Evolutionary conservation across 2,113 vertebrate genomes (phyloP).

Genomic region (Labrus mixtus): DNA sequence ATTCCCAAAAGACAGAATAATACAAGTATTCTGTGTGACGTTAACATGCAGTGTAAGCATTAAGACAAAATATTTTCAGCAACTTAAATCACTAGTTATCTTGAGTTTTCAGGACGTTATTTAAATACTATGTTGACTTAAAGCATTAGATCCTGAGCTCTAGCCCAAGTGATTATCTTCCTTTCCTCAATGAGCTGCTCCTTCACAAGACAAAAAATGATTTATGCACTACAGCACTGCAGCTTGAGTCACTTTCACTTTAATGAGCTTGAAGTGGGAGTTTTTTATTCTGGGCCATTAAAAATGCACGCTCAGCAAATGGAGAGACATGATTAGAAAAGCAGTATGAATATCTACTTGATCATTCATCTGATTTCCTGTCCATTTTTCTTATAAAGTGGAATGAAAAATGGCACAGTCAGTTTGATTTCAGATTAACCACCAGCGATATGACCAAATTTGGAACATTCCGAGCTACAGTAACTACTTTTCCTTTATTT

Average conservation of each 20-base stretch:
- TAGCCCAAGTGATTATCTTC: constrained; percentile 22
- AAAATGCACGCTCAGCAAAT: constrained; percentile 37
- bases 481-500: constrained; percentile 51
- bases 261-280: constrained; percentile 40
- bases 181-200: background rate
- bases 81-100: background rate
- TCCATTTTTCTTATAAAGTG: background rate
- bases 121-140: background rate
- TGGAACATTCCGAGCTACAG: constrained; percentile 43
- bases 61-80: background rate
- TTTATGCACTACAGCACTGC: constrained; percentile 18
- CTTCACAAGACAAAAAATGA: constrained; percentile 34
- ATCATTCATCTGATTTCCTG: constrained; percentile 1
- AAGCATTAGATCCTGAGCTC: background rate
- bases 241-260: constrained; percentile 35
- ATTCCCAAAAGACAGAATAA: too few relatives aligned
- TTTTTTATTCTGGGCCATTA: constrained; percentile 27
- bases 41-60: too few relatives aligned
- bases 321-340: constrained; percentile 15
- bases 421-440: constrained; percentile 13
- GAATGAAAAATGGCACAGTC: background rate
- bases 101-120: background rate
- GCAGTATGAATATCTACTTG: constrained; percentile 2
- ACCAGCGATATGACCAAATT: constrained; percentile 46
- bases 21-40: too few relatives aligned